Evolutionary conservation across 2,888 invertebrate genomes (phyloP).

Genomic region (Merodon equestris): DNA sequence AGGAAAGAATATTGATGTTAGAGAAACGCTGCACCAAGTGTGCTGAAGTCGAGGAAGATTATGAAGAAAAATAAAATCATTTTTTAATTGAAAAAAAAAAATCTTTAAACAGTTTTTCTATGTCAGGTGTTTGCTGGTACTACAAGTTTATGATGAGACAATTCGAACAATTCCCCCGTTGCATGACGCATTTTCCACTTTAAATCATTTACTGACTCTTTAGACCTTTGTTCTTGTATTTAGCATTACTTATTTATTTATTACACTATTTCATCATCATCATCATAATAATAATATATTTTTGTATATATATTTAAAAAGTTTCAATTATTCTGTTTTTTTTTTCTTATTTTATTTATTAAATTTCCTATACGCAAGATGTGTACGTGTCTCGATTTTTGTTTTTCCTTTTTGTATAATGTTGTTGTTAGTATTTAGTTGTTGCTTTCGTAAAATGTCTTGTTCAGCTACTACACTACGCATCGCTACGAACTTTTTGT

Average conservation of each 20-base stretch:
- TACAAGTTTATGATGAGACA: too few relatives aligned
- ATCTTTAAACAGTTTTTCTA: too few relatives aligned
- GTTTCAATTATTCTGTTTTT: slow-evolving; percentile 42
- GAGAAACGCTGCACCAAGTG: too few relatives aligned
- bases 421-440: slow-evolving; percentile 14
- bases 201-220: slow-evolving; percentile 27
- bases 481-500: slow-evolving; percentile 29
- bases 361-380: slow-evolving; percentile 54
- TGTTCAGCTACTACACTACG: slow-evolving; percentile 8
- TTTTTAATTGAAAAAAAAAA: too few relatives aligned
- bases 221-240: slow-evolving; percentile 45
- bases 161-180: too few relatives aligned
- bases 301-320: slow-evolving; percentile 54
- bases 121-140: too few relatives aligned
- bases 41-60: too few relatives aligned
- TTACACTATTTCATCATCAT: slow-evolving; percentile 49
- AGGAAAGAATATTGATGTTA: too few relatives aligned
- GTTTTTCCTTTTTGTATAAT: neutral
- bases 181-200: too few relatives aligned
- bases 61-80: too few relatives aligned
- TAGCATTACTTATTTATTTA: slow-evolving; percentile 53
- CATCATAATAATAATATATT: slow-evolving; percentile 52
- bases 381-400: slow-evolving; percentile 45
- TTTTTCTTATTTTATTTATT: slow-evolving; percentile 31
- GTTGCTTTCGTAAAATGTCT: slow-evolving; percentile 12